Evolutionary conservation across 2,113 vertebrate species (phyloP).

Genomic region (Camelus bactrianus): DNA sequence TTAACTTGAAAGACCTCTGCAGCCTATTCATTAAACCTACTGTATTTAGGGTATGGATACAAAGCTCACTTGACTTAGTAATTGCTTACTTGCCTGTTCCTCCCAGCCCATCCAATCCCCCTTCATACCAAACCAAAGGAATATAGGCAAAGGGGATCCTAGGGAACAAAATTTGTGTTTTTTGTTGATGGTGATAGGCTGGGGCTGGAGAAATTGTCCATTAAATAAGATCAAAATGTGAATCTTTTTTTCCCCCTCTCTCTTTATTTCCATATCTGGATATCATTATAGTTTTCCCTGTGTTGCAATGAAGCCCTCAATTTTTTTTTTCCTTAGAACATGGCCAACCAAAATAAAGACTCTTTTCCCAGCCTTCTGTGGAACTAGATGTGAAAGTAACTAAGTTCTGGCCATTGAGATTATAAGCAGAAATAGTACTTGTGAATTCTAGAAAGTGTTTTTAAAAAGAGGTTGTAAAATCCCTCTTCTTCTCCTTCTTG

Average conservation of each 20-base stretch:
- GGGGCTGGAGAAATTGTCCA: background rate
- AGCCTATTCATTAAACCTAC: slow-evolving; percentile 1
- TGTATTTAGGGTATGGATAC: background rate
- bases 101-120: background rate
- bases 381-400: slow-evolving; percentile 12
- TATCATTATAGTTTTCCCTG: slow-evolving; percentile 24
- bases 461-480: background rate
- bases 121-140: background rate
- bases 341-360: slow-evolving; percentile 50
- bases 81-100: background rate
- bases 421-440: background rate
- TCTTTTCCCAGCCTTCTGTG: background rate
- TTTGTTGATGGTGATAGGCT: background rate
- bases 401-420: background rate
- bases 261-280: background rate
- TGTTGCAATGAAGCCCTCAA: background rate
- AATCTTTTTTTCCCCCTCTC: background rate
- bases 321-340: background rate
- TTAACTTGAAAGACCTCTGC: slow-evolving; percentile 68
- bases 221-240: slow-evolving; percentile 41
- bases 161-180: background rate
- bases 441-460: background rate
- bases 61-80: background rate
- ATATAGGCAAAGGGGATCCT: background rate
- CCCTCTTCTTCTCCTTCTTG: background rate